Evolutionary conservation across 2,113 vertebrate species (phyloP), one percentile per base, ranked within the genome.

Genomic region (Platycercus adscitus): DNA sequence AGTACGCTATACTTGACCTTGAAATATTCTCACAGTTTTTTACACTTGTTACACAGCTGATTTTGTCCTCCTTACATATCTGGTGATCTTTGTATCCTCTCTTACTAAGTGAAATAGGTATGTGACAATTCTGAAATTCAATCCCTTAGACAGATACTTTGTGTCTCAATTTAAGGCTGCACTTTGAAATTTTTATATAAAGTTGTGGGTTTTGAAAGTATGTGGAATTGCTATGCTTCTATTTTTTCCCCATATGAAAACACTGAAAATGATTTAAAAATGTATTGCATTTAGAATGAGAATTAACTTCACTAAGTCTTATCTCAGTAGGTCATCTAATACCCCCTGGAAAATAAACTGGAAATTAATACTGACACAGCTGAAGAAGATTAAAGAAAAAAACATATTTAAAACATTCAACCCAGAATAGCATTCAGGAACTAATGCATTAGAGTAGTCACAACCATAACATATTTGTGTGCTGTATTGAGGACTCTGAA

Each of bases 361-460:
- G 28, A 80, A 94, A 95, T 91, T 72, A 52, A 50, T 82, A 61
- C 61, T 82, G 44, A 69, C 78, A 72, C 25, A 91, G 75, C 31
- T 73, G 72, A 91, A 76, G 24, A 87, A 85, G 49, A 89, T 33
- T 72, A 83, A 90, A 91, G 46, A 73, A 91, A 91, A 79, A 58
- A 53, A 3, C 8, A 25, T 63, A 77, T 68, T 94, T 87, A 37
- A 88, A 95, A 52, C 50, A 60, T 80, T 73, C 82, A 64, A 55
- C 33, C 13, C 46, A 23, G 41, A 72, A 60, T 70, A 83, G 66
- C 33, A 52, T 71, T 93, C 43, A 35, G 65, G 64, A 89, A 71
- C 12, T 71, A 86, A 90, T 13, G 20, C 61, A 82, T 82, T 85
- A 71, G 33, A 83, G 20, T 71, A 95, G 13, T 83, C 58, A 83